A percentile compares a stretch with the other conserved stretches of the same genome.
These are phyloP conservation scores for Crossaster papposus DNA, from an alignment of 53 echinoderm and acorn worm genomes.

Conservation along the genomic window DNA sequence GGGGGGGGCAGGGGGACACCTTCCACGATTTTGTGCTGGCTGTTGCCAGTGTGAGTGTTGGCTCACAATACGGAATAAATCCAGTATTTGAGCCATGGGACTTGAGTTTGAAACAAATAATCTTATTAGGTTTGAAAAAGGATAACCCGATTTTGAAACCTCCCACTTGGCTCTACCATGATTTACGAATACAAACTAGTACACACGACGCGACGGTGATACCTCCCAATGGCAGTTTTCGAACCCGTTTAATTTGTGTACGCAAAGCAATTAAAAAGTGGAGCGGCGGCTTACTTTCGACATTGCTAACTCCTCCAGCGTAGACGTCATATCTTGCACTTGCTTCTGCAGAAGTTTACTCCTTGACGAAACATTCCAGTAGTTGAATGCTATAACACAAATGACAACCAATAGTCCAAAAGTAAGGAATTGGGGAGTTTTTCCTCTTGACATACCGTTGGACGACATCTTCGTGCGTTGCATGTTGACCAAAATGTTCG, in stretches of 20 bases:
- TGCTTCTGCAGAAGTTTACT: slow-evolving; percentile 85
- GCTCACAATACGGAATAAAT: no score
- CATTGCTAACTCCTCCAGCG: slow-evolving; percentile 89
- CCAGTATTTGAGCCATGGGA: no score
- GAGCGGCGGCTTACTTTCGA: slow-evolving; percentile 84
- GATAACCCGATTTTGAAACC: no score
- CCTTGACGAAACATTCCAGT: slow-evolving; percentile 95
- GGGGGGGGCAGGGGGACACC: no score
- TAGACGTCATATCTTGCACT: slow-evolving; percentile 82
- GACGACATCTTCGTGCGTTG: slow-evolving; percentile 68
- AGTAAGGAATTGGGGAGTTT: slow-evolving; percentile 92
- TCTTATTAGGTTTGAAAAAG: no score
- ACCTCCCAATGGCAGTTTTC: neutral
- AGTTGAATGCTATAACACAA: slow-evolving; percentile 95
- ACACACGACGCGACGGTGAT: neutral
- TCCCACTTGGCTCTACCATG: no score
- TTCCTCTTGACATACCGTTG: slow-evolving; percentile 78
- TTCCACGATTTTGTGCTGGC: no score
- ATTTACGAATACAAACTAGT: no score
- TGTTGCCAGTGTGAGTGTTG: no score
- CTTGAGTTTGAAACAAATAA: no score
- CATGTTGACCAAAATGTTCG: neutral
- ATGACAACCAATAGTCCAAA: slow-evolving; percentile 90
- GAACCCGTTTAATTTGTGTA: neutral
- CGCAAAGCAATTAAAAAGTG: neutral